Percentiles rank a stretch among this genome's conserved stretches.
Evolutionary conservation across 2,113 vertebrate species (phyloP).

Genomic region (Zonotrichia leucophrys): DNA sequence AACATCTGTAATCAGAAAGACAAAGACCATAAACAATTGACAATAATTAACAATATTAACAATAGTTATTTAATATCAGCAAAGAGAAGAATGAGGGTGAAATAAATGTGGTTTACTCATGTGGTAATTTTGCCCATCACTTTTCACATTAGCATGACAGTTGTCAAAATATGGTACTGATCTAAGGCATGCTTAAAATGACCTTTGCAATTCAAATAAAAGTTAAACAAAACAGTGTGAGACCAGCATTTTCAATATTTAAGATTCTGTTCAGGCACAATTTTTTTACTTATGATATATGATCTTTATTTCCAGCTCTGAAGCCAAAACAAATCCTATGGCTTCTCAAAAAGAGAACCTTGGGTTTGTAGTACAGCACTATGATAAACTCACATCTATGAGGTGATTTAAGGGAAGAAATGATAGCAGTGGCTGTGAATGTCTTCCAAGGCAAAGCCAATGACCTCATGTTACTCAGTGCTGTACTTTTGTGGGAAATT

Average conservation of each 20-base stretch:
- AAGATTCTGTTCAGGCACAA: background rate
- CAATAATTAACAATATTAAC: background rate
- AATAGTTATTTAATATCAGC: background rate
- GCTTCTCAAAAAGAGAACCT: background rate
- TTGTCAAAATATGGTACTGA: background rate
- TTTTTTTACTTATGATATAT: background rate
- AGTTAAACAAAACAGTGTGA: background rate
- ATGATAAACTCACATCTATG: background rate
- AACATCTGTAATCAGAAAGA: background rate
- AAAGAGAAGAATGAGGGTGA: background rate
- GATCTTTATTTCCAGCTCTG: background rate
- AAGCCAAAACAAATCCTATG: slow-evolving; percentile 5
- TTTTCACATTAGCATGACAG: background rate
- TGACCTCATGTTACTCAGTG: background rate
- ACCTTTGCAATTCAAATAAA: slow-evolving; percentile 34
- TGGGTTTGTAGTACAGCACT: background rate
- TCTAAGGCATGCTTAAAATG: slow-evolving; percentile 6
- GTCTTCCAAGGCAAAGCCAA: background rate
- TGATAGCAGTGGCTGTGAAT: background rate
- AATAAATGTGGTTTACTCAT: background rate
- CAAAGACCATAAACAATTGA: background rate
- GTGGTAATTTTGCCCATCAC: background rate
- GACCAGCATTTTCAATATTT: slow-evolving; percentile 10
- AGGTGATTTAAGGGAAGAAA: background rate
- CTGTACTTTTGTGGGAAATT: background rate